Evolutionary conservation across 2,888 invertebrate species (phyloP).

Genomic region (Eupeodes luniger): DNA sequence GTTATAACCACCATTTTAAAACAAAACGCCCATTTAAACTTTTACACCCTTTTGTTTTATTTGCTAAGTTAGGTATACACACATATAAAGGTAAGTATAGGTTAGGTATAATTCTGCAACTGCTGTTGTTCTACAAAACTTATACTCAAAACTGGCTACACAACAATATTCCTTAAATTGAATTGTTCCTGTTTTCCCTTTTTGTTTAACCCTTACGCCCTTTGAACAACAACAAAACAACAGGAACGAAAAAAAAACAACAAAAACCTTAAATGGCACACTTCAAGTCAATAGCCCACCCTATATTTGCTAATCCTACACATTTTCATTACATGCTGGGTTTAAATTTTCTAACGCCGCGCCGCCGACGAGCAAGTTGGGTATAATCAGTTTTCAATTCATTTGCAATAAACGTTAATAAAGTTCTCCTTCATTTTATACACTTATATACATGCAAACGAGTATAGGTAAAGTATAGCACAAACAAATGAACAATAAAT

Average conservation of each 20-base stretch:
- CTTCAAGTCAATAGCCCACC: constrained; percentile 31
- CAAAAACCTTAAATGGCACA: constrained; percentile 14
- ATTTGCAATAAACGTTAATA: constrained; percentile 71
- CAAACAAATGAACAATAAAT: no score
- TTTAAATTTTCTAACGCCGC: constrained; percentile 27
- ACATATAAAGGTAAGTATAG: not conserved
- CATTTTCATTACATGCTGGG: constrained; percentile 41
- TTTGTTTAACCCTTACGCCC: not conserved
- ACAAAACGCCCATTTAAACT: constrained; percentile 39
- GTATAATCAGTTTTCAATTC: constrained; percentile 71
- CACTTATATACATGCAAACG: no score
- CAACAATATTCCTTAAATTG: constrained; percentile 24
- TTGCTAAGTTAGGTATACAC: no score
- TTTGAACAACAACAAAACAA: not conserved
- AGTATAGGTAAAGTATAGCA: no score
- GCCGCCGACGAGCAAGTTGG: constrained; percentile 6
- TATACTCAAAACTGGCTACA: not conserved
- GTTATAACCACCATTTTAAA: constrained; percentile 24
- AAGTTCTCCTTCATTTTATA: constrained; percentile 41
- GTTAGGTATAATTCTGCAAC: constrained; percentile 3
- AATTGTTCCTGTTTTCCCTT: constrained; percentile 18
- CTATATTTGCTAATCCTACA: constrained; percentile 14
- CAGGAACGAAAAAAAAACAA: not conserved
- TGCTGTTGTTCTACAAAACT: constrained; percentile 3
- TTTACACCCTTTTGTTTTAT: constrained; percentile 2